Percentiles rank a stretch among this genome's conserved stretches.
These are phyloP conservation scores for Melinaea menophilus DNA, from an alignment of 2,888 invertebrate species.

Conservation along the genomic window DNA sequence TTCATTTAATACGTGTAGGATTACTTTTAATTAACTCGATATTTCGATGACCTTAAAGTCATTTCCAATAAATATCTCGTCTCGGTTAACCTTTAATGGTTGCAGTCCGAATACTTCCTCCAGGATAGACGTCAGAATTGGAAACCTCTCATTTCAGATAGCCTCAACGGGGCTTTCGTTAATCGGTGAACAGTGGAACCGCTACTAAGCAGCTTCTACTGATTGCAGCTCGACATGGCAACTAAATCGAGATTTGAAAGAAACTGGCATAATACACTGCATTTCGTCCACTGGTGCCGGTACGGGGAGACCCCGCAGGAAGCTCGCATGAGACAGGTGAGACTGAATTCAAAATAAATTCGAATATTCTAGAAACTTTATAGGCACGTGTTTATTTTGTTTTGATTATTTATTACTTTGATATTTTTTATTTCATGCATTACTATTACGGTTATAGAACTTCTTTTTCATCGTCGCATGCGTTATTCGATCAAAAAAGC, in stretches of 20 bases:
- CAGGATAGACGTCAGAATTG: slow-evolving; percentile 67
- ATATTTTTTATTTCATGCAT: slow-evolving; percentile 21
- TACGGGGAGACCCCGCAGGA: slow-evolving; percentile 83
- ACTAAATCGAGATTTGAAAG: slow-evolving; percentile 78
- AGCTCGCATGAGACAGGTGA: slow-evolving; percentile 84
- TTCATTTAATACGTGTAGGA: not conserved
- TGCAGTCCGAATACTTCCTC: slow-evolving; percentile 30
- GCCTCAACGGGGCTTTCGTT: slow-evolving; percentile 69
- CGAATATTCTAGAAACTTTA: slow-evolving; percentile 3
- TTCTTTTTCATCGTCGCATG: slow-evolving; percentile 41
- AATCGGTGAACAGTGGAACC: slow-evolving; percentile 65
- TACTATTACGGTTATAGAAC: slow-evolving; percentile 51
- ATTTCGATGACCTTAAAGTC: slow-evolving; percentile 10
- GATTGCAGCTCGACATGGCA: slow-evolving; percentile 78
- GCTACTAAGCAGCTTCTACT: slow-evolving; percentile 76
- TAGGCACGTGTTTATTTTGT: slow-evolving; percentile 4
- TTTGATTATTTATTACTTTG: slow-evolving; percentile 19
- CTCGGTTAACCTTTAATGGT: slow-evolving; percentile 34
- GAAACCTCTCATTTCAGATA: slow-evolving; percentile 77
- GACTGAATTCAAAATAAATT: slow-evolving; percentile 25
- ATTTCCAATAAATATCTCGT: slow-evolving; percentile 3
- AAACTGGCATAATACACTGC: slow-evolving; percentile 83
- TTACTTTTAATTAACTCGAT: not conserved
- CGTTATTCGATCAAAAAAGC: slow-evolving; percentile 38
- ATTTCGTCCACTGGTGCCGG: slow-evolving; percentile 84